phyloP scores from a whole-genome alignment of 2,797 vertebrate species.

The Sardinella longiceps region DNA sequence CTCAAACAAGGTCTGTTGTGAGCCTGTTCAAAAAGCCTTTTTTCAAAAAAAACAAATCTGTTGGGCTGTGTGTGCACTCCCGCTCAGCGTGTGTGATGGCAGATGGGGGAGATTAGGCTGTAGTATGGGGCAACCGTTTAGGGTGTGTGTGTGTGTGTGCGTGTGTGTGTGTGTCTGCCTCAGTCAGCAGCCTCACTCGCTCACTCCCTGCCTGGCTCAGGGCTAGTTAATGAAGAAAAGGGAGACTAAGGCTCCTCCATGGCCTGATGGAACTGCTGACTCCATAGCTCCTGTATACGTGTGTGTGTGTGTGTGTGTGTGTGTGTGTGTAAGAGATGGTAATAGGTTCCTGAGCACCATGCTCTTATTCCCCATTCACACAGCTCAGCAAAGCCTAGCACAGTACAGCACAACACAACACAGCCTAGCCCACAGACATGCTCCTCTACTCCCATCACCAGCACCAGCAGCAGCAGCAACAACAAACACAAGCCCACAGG shows the following conservation, averaged over 20 bases:
- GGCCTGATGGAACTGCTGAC: background rate
- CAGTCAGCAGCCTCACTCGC: slow-evolving; percentile 72
- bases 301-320: background rate
- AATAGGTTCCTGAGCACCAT: background rate
- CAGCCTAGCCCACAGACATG: background rate
- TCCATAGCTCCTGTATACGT: slow-evolving; percentile 35
- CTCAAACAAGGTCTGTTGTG: slow-evolving; percentile 60
- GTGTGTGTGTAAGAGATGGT: background rate
- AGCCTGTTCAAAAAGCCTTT: slow-evolving; percentile 58
- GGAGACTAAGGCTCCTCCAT: background rate
- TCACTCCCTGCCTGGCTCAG: slow-evolving; percentile 55
- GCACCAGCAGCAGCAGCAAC: background rate
- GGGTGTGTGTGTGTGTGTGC: background rate
- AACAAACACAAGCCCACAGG: background rate
- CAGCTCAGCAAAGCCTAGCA: background rate
- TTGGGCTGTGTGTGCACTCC: slow-evolving; percentile 59
- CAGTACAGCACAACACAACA: background rate
- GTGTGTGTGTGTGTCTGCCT: slow-evolving; percentile 45
- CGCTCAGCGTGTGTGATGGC: slow-evolving; percentile 63
- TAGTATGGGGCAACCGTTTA: slow-evolving; percentile 50
- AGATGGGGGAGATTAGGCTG: slow-evolving; percentile 78
- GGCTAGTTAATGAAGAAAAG: slow-evolving; percentile 8
- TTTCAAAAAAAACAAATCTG: slow-evolving; percentile 71
- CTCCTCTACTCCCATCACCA: background rate
- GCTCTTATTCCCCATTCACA: background rate